Base-by-base conservation (phyloP, 2,797 vertebrate species). In the Anguilla marmorata region DNA sequence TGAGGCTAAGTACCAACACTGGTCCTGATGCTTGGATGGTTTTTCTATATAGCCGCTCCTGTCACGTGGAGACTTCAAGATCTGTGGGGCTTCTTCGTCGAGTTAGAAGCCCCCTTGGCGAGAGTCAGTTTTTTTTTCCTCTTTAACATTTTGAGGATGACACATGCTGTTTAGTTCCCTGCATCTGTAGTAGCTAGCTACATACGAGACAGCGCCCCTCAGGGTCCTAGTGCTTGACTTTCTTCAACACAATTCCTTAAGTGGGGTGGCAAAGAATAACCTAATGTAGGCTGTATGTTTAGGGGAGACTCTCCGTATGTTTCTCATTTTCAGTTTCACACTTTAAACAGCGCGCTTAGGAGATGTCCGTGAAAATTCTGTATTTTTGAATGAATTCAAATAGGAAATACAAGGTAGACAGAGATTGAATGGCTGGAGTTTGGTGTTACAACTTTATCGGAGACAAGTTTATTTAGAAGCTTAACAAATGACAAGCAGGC, bases 11-110 rank as follows among this genome's bases (percentile, higher is more conserved):
- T 92, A 66, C 86, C 85, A 76, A 88, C 45, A 95, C 94, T 96
- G 96, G 95, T 96, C 95, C 95, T 96, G 96, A 97, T 97, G 96
- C 95, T 96, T 91, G 90, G 93, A 92, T 90, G 92, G 91, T 93
- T 94, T 91, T 90, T 93, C 95, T 95, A 96, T 96, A 96, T 96
- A 96, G 92, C 90, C 87, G 89, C 91, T 90, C 89, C 90, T 91
- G 95, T 97, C 94, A 96, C 96, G 96, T 95, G 94, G 94, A 94
- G 91, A 90, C 91, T 88, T 94, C 87, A 48, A 91, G 86, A 92
- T 94, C 91, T 92, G 91, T 90, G 92, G 92, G 90, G 90, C 89
- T 92, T 89, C 89, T 90, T 88, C 24, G 89, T 86, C 86, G 63
- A 87, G 82, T 90, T 91, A 89, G 88, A 88, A 91, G 87, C 85